Evolutionary conservation across 2,797 vertebrate species (phyloP), one percentile per base, ranked within the genome.

Genomic region (Eulemur mongoz): DNA sequence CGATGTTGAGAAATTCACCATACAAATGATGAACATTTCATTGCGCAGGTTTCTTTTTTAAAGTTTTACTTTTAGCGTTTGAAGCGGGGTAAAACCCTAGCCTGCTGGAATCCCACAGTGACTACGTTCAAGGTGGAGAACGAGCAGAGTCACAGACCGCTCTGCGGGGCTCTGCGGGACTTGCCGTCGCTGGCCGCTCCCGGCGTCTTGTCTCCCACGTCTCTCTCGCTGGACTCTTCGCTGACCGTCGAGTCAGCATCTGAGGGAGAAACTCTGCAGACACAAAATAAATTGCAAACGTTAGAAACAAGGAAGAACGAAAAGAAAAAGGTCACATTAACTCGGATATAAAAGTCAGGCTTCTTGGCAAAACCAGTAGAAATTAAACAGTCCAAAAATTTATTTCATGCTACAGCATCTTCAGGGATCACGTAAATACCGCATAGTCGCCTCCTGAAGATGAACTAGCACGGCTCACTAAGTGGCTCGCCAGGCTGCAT

Each of bases 161-260:
- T 99, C 98, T 99, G 99, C 11, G 97, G 98, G 92, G 97, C 98
- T 97, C 99, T 99, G 83, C 98, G 99, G 83, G 98, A 98, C 97
- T 99, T 99, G 92, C 98, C 98, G 11, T 99, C 99, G 0, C 95
- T 99, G 72, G 98, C 99, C 1, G 98, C 98, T 73, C 99, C 99
- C 2, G 98, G 98, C 35, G 98, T 98, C 97, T 99, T 99, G 54
- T 99, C 99, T 5, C 98, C 99, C 0, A 99, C 99, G 32, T 99
- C 99, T 93, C 99, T 99, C 93, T 99, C 99, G 0, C 99, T 99
- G 10, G 99, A 99, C 17, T 99, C 99, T 87, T 99, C 99, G 61
- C 99, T 99, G 89, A 99, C 99, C 5, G 99, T 98, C 0, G 99
- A 99, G 96, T 99, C 99, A 0, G 99, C 99, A 40, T 99, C 99